Evolutionary conservation across 1,140 invertebrate species (phyloP).

Genomic region (Zaprionus lachaisei): DNA sequence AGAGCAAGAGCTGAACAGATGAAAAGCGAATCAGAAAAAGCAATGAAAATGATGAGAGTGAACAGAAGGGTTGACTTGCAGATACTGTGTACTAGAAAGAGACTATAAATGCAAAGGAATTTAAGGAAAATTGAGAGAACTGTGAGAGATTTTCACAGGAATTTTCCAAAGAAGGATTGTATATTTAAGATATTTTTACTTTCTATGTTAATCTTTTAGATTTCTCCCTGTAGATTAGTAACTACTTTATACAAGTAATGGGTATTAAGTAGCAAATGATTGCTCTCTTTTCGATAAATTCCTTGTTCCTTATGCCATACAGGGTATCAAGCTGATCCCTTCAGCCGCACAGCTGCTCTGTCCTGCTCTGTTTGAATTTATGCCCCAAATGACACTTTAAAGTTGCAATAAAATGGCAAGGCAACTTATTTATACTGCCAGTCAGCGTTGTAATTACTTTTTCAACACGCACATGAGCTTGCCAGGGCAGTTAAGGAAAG

Average conservation of each 20-base stretch:
- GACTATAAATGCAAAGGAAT: background rate
- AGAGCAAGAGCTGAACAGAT: constrained; percentile 38
- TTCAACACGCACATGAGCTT: constrained; percentile 73
- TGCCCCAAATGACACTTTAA: constrained; percentile 76
- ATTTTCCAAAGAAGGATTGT: too few relatives aligned
- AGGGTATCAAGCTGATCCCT: constrained; percentile 23
- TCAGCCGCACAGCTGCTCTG: constrained; percentile 3
- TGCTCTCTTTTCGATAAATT: background rate
- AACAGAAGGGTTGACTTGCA: background rate
- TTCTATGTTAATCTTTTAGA: too few relatives aligned
- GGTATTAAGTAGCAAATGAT: background rate
- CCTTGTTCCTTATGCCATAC: background rate
- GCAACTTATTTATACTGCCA: constrained; percentile 72
- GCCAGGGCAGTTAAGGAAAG: background rate
- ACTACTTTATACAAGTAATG: background rate
- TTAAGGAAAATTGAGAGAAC: background rate
- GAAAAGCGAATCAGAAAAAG: constrained; percentile 40
- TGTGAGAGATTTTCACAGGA: too few relatives aligned
- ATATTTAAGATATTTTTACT: too few relatives aligned
- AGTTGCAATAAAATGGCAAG: constrained; percentile 71
- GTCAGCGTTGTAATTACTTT: constrained; percentile 79
- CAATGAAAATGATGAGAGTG: background rate
- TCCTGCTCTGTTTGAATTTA: constrained; percentile 58
- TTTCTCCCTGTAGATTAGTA: too few relatives aligned
- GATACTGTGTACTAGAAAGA: background rate